A percentile compares a stretch with the other conserved stretches of the same genome.
Conservation (phyloP, 2,888 invertebrate genomes). For the Lomographa bimaculata region DNA sequence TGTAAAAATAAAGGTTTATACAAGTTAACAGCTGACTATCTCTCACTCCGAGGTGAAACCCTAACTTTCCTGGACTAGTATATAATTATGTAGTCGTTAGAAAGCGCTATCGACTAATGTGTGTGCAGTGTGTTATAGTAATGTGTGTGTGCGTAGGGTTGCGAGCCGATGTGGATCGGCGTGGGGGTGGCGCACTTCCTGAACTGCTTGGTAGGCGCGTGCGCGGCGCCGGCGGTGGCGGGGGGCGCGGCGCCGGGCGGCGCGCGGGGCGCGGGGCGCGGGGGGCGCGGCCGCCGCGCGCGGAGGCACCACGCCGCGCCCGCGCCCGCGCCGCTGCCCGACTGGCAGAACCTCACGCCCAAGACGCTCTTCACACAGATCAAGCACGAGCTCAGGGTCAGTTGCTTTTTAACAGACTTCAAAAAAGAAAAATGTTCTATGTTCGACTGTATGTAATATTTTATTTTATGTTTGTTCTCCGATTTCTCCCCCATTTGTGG, state of each 20-base stretch:
- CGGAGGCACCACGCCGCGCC: slow-evolving; percentile 41
- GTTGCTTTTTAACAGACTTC: slow-evolving; percentile 2
- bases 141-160: slow-evolving; percentile 84
- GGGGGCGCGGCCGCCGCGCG: slow-evolving; percentile 62
- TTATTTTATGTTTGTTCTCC: too few relatives aligned
- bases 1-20: too few relatives aligned
- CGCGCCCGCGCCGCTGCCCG: slow-evolving; percentile 62
- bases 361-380: slow-evolving; percentile 95
- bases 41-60: too few relatives aligned
- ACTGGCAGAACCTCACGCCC: slow-evolving; percentile 94
- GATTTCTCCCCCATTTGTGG: too few relatives aligned
- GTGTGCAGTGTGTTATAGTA: too few relatives aligned
- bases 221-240: slow-evolving; percentile 83
- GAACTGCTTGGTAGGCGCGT: slow-evolving; percentile 94
- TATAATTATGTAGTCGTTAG: too few relatives aligned
- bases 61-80: too few relatives aligned
- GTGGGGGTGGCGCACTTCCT: slow-evolving; percentile 97
- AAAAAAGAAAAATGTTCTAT: too few relatives aligned
- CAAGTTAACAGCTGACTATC: too few relatives aligned
- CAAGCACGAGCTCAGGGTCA: slow-evolving; percentile 87
- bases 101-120: too few relatives aligned
- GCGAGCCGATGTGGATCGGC: slow-evolving; percentile 95
- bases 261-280: slow-evolving; percentile 81
- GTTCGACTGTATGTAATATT: too few relatives aligned
- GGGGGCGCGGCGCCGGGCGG: slow-evolving; percentile 65